Evolutionary conservation across 2,888 invertebrate genomes (phyloP).

Genomic region (Luperina nickerlii): DNA sequence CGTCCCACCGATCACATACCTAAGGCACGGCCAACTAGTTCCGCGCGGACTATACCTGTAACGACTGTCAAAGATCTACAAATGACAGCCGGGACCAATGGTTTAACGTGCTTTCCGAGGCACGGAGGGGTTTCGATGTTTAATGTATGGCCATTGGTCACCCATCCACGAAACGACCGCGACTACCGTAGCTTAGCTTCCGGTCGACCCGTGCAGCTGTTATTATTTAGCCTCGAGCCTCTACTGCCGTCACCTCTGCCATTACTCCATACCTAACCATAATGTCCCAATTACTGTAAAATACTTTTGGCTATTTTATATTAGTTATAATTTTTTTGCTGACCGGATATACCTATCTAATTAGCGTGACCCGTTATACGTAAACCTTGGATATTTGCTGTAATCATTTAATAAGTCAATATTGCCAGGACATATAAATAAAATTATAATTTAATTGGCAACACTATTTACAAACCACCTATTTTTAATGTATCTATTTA

Average conservation of each 20-base stretch:
- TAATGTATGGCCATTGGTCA: not conserved
- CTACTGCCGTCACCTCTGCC: no score
- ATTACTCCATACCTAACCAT: not conserved
- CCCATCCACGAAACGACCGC: not conserved
- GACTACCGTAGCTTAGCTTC: not conserved
- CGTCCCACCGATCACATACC: no score
- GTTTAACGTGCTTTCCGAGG: not conserved
- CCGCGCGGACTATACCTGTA: not conserved
- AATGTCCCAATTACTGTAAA: slow-evolving; percentile 22
- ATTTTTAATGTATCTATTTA: slow-evolving; percentile 19
- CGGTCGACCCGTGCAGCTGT: not conserved
- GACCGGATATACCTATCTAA: slow-evolving; percentile 34
- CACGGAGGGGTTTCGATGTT: not conserved
- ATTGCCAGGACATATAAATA: slow-evolving; percentile 47
- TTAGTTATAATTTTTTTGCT: not conserved
- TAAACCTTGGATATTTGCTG: slow-evolving; percentile 26
- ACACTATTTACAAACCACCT: not conserved
- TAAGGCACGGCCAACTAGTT: no score
- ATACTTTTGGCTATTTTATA: not conserved
- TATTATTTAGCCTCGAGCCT: not conserved
- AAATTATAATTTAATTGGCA: slow-evolving; percentile 22
- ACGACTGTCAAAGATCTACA: not conserved
- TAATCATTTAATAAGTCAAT: slow-evolving; percentile 13
- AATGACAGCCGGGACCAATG: not conserved
- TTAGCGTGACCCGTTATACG: slow-evolving; percentile 6